These are phyloP conservation scores for Rhipidura dahli DNA, from an alignment of 2,113 vertebrate species.

Conservation along the genomic window DNA sequence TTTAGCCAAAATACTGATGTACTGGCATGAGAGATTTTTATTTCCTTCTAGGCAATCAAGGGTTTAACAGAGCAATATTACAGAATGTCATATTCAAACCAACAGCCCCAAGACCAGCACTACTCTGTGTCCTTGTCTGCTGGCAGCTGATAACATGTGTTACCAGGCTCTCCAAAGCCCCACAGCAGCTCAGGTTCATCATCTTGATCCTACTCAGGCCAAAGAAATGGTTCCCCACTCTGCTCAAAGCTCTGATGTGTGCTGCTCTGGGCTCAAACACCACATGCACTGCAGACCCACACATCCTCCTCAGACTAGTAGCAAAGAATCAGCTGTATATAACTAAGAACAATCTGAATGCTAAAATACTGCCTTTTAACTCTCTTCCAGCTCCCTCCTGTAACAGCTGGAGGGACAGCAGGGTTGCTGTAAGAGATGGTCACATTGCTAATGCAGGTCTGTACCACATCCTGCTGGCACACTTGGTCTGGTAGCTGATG, in stretches of 20 bases:
- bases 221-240: not conserved
- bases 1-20: constrained; percentile 8
- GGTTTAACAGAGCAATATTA: not conserved
- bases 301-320: not conserved
- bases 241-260: not conserved
- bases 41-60: not conserved
- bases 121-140: not conserved
- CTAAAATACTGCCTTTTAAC: not conserved
- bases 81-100: not conserved
- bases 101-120: not conserved
- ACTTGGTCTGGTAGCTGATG: not conserved
- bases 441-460: not conserved
- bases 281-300: not conserved
- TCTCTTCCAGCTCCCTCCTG: not conserved
- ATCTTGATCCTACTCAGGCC: not conserved
- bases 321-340: not conserved
- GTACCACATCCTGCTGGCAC: not conserved
- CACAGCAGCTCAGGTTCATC: not conserved
- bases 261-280: not conserved
- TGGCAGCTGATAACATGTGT: not conserved
- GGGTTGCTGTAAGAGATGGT: not conserved
- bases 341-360: not conserved
- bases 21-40: not conserved
- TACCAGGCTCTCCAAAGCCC: not conserved
- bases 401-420: not conserved